Base-by-base conservation (phyloP, 2,888 invertebrate species). In the Drosophila paranaensis region DNA sequence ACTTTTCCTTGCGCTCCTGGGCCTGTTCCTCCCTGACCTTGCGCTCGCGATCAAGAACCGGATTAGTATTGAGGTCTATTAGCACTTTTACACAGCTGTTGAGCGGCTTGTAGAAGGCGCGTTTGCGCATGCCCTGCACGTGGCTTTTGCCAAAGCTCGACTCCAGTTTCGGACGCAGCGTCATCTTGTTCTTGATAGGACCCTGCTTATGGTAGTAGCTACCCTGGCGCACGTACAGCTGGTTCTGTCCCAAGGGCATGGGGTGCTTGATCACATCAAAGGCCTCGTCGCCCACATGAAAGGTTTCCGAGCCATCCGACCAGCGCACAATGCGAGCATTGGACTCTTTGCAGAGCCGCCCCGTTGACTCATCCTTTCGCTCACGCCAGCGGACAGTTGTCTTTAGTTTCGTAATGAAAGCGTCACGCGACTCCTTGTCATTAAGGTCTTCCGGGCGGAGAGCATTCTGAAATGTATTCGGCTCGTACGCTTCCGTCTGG, bases 221-320 rank as follows among this genome's bases (percentile, higher is more conserved):
- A 4, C 46, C 74, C 14, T 45, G 27, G 5, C 77, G 64, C 2
- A 68, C 43, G 27, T 74, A 85, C 10, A 80, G 25, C 10, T 74
- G 67, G 39, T 64, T 61, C 20, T 67, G 56, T 0, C 60, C 35
- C 3, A 39, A 27, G 2, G 50, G 16, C 5, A 71, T 51, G 3
- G 77, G 73, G 25, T 65, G 69, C 8, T 48, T 60, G 33, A 70
- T 43, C 6, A 79, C 67, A 40, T 82, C 80, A 13, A 85, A 82
- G 9, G 56, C 77, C 30, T 82, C 74, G 8, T n/a, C 58, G 16
- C 86, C 86, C n/a, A 82, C 67, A n/a, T 82, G 80, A 30, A 82
- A 79, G 2, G 81, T 82, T 30, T 82, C 50, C 9, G 74, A 66
- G 50, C 77, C 77, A 42, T 82, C 86, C 4, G 83, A 74, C 81